phyloP scores from a whole-genome alignment of 2,888 invertebrate genomes.

The Fissipunctia ypsillon region DNA sequence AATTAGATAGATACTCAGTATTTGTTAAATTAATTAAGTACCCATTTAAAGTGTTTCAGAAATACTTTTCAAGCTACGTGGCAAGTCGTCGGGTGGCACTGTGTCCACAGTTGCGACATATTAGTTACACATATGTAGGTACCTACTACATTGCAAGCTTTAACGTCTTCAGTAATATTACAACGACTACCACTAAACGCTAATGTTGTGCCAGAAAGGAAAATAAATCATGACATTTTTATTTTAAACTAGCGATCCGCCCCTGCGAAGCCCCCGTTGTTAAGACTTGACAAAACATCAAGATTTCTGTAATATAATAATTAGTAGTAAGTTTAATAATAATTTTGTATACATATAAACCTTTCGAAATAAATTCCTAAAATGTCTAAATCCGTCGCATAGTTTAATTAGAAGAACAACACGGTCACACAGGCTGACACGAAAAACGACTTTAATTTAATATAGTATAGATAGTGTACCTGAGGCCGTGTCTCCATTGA shows the following conservation, averaged over 20 bases:
- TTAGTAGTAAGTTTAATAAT: background rate
- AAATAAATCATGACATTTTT: background rate
- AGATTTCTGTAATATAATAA: background rate
- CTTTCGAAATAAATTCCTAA: background rate
- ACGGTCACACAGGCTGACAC: too few relatives aligned
- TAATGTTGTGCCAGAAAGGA: conserved; percentile 49
- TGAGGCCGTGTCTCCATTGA: background rate
- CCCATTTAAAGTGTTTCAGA: background rate
- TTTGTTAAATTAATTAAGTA: background rate
- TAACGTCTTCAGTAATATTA: conserved; percentile 32
- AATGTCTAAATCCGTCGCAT: background rate
- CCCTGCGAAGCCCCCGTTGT: too few relatives aligned
- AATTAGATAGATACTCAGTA: too few relatives aligned
- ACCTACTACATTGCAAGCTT: conserved; percentile 37
- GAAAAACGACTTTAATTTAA: background rate
- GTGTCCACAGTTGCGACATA: conserved; percentile 22
- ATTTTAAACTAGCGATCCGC: background rate
- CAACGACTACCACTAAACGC: conserved; percentile 33
- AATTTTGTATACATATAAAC: background rate
- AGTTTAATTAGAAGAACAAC: background rate
- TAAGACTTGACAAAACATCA: background rate
- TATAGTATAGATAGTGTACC: background rate
- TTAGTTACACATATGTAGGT: conserved; percentile 20
- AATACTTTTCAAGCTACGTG: background rate
- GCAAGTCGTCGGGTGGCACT: conserved; percentile 2